Evolutionary conservation across 2,888 invertebrate genomes (phyloP), one percentile per base, ranked within the genome.

Genomic region (Patella pellucida): DNA sequence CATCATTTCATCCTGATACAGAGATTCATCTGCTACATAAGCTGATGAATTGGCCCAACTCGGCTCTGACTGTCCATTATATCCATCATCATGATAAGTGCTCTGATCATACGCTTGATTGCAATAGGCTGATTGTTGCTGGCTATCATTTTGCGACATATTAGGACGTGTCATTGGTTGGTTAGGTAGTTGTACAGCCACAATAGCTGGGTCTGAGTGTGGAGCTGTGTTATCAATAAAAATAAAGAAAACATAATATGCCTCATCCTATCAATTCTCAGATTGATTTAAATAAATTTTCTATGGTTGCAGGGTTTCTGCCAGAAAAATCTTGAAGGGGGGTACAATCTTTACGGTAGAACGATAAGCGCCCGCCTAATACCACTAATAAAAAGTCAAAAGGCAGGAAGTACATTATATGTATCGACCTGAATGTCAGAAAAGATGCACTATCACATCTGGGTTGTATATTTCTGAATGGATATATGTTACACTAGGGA

Each of bases 141-240:
- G 27, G 15, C 73, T 68, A 14, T 73, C 68, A 1, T 79, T 79
- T 15, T 79, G 75, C 31, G 77, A 70, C 52, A 79, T 79, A 67
- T 81, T 81, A 52, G 81, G 77, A 51, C 81, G 78, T 52, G 85
- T 83, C 86, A 87, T 87, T 9, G 88, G 87, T 69, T 87, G 87
- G 23, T 62, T 62, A 4, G 62, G 62, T 62, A 62, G 23, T 41
- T 41, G 41, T 41, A 87, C 87, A 72, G 86, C 88, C 9, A 88
- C 87, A 11, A 88, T 88, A 50, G 88, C 88, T 16, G 88, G 88
- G 79, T 88, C 88, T 82, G 86, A 84, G 77, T 87, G 87, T 0
- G 86, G 87, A 19, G 87, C 85, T 83, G 80, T 70, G 80, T 70
- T 80, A 79, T 12, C 74, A 54, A 71, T 68, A 69, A 67, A 73